A percentile compares a stretch with the other conserved stretches of the same genome.
These are phyloP conservation scores for Hipparchia semele DNA, from an alignment of 2,888 invertebrate genomes.

Conservation along the genomic window DNA sequence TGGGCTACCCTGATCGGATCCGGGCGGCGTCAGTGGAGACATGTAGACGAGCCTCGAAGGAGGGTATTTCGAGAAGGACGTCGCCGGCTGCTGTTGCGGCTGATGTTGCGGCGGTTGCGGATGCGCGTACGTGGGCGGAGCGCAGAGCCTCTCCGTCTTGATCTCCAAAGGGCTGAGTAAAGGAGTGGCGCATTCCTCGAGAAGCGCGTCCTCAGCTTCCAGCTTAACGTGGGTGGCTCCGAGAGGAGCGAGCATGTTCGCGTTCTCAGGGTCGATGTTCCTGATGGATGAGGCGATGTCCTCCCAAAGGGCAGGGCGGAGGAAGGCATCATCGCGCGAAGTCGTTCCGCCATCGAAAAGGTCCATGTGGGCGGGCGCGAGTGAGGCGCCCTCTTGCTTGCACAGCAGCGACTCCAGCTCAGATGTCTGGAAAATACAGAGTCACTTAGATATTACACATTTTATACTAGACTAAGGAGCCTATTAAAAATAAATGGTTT, in stretches of 20 bases:
- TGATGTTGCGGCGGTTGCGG: slow-evolving; percentile 53
- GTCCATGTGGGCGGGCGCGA: slow-evolving; percentile 84
- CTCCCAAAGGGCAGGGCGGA: slow-evolving; percentile 92
- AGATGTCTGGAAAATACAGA: slow-evolving; percentile 81
- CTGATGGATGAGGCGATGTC: slow-evolving; percentile 86
- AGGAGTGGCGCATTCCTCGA: slow-evolving; percentile 86
- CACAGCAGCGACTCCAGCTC: slow-evolving; percentile 91
- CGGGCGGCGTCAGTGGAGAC: slow-evolving; percentile 93
- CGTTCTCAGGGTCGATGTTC: slow-evolving; percentile 95
- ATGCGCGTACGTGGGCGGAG: slow-evolving; percentile 79
- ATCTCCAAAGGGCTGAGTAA: slow-evolving; percentile 91
- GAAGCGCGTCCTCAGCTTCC: slow-evolving; percentile 85
- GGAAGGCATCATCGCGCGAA: slow-evolving; percentile 91
- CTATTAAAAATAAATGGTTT: no score
- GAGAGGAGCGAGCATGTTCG: slow-evolving; percentile 90
- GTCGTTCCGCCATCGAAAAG: slow-evolving; percentile 80
- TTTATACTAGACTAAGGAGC: no score
- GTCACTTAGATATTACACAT: neutral
- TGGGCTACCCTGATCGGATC: slow-evolving; percentile 94
- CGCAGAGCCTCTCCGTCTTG: slow-evolving; percentile 88
- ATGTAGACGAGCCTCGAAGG: slow-evolving; percentile 86
- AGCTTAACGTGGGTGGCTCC: slow-evolving; percentile 89
- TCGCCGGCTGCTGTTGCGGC: slow-evolving; percentile 61
- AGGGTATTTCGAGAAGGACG: slow-evolving; percentile 73
- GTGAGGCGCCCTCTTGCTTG: slow-evolving; percentile 87